Evolutionary conservation across 1,140 invertebrate genomes (phyloP).

Genomic region (Choristoneura fumiferana): DNA sequence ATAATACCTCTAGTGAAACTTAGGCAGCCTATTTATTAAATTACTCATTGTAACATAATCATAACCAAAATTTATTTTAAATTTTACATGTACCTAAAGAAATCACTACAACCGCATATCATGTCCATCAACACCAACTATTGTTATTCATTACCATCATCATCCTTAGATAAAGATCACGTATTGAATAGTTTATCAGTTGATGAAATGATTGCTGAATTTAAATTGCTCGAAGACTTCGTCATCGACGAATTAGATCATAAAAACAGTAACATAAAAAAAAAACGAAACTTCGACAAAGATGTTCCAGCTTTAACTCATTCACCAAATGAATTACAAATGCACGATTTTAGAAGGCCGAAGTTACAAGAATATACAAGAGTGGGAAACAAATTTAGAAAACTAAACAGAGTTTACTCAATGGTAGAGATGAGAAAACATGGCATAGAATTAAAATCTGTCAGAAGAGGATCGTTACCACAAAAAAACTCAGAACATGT

Average conservation of each 20-base stretch:
- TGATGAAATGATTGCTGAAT: conserved; percentile 54
- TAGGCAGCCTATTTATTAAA: too few species aligned
- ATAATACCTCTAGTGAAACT: too few species aligned
- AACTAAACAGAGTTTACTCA: conserved; percentile 47
- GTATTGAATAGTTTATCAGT: conserved; percentile 34
- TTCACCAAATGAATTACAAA: conserved; percentile 34
- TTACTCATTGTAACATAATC: too few species aligned
- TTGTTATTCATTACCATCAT: conserved; percentile 24
- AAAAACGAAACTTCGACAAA: conserved; percentile 7
- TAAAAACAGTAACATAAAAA: conserved; percentile 13
- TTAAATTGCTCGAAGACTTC: conserved; percentile 50
- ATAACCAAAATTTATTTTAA: too few species aligned
- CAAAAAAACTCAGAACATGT: conserved; percentile 36
- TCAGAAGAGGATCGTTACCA: conserved; percentile 24
- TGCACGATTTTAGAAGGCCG: conserved; percentile 54
- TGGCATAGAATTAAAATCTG: conserved; percentile 41
- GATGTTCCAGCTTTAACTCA: background rate
- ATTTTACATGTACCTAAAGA: conserved; percentile 34
- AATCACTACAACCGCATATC: conserved; percentile 43
- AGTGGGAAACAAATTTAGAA: conserved; percentile 35
- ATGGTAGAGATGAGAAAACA: conserved; percentile 48
- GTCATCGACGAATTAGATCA: conserved; percentile 23
- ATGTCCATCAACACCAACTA: conserved; percentile 41
- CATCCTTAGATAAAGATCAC: conserved; percentile 25
- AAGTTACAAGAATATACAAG: conserved; percentile 40